A percentile compares a stretch with the other conserved stretches of the same genome.
Conservation (phyloP, 2,113 vertebrate species). For the Perca schrenkii region DNA sequence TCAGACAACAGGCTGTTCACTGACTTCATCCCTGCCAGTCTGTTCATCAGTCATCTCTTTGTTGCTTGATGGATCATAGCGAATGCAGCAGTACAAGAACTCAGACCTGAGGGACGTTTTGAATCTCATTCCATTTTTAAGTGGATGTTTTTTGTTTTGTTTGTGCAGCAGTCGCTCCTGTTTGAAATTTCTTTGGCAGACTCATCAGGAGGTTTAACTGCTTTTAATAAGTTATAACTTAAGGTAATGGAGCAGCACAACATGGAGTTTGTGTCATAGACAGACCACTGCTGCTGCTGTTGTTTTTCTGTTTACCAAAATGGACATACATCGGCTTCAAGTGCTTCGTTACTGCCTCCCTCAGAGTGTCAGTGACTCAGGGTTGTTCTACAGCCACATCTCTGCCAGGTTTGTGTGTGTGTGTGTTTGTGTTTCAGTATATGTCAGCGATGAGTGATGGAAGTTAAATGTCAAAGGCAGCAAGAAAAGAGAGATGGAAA, state of each 20-base stretch:
- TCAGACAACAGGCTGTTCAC: constrained; percentile 71
- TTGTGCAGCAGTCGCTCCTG: background rate
- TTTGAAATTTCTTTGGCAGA: constrained; percentile 1
- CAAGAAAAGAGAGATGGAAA: background rate
- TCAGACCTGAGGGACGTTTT: constrained; percentile 19
- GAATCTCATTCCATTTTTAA: constrained; percentile 16
- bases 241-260: constrained; percentile 19
- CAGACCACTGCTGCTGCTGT: background rate
- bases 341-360: constrained; percentile 80
- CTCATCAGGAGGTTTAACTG: constrained; percentile 34
- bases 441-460: constrained; percentile 21
- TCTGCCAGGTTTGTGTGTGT: constrained; percentile 72
- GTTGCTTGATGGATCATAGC: constrained; percentile 61
- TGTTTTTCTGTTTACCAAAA: constrained; percentile 51
- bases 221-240: constrained; percentile 39
- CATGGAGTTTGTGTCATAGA: constrained; percentile 33
- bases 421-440: background rate
- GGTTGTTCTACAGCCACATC: constrained; percentile 75
- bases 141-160: constrained; percentile 7
- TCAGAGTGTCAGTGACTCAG: constrained; percentile 83
- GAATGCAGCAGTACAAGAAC: constrained; percentile 35
- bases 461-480: constrained; percentile 26
- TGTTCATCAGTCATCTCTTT: constrained; percentile 73
- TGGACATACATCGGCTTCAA: constrained; percentile 77
- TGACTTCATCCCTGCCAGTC: constrained; percentile 78